Conservation (phyloP, 2,113 vertebrate species). For the Vombatus ursinus region DNA sequence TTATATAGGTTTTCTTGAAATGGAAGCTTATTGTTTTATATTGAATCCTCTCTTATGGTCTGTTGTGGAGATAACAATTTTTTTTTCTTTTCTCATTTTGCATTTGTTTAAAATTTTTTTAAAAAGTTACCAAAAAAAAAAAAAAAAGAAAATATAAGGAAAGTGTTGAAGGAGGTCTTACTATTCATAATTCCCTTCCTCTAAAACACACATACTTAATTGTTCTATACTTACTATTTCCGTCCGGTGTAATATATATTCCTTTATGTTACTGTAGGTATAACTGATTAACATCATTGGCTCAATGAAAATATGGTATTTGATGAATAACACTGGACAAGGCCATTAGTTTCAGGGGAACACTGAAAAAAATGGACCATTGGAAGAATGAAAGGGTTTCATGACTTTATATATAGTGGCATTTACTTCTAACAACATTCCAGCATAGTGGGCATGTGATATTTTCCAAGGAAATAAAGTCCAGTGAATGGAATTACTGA, state of each 20-base stretch:
- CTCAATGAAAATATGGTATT: neutral
- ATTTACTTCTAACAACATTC: neutral
- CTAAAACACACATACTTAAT: neutral
- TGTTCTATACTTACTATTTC: neutral
- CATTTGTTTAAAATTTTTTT: too few relatives aligned
- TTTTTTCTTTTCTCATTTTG: too few relatives aligned
- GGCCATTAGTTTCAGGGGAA: neutral
- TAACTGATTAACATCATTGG: neutral
- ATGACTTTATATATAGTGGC: neutral
- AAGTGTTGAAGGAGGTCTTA: neutral
- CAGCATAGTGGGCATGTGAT: slow-evolving; percentile 16
- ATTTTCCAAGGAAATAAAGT: slow-evolving; percentile 63
- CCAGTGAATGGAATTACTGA: slow-evolving; percentile 66
- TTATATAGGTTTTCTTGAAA: too few relatives aligned
- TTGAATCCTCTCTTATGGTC: too few relatives aligned
- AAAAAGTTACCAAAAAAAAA: too few relatives aligned
- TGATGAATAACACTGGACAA: neutral
- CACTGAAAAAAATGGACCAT: neutral
- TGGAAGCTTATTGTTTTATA: too few relatives aligned
- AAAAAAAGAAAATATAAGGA: too few relatives aligned
- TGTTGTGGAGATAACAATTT: too few relatives aligned
- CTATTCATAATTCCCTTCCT: neutral
- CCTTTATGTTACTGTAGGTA: neutral
- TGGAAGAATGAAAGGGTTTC: neutral
- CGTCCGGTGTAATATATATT: neutral